Base-by-base conservation (phyloP, 2,113 vertebrate species). In the Neoarius graeffei region DNA sequence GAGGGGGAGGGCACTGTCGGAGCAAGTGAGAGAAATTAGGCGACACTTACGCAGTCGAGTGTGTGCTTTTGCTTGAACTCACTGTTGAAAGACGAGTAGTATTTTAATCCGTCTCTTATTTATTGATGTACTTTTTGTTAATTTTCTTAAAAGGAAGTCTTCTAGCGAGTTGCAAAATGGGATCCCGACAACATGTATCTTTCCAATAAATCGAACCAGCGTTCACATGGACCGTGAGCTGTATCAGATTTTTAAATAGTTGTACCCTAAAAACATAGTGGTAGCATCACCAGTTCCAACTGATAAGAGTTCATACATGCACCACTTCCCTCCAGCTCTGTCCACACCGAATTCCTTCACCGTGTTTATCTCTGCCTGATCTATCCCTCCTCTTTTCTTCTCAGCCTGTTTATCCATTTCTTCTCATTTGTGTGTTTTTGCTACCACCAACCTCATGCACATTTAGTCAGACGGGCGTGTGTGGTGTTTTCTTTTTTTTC, bases 21-120 rank as follows among this genome's bases (percentile, higher is more conserved):
- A 91, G 88, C 83, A 86, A 50, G 81, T 14, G 83, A 84, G 85
- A 87, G 88, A 76, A 81, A 90, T 85, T 88, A 81, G 56, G 89
- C 86, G 77, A 81, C 77, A 80, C 42, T n/a, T 23, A 2, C 3
- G 10, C 57, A 17, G 23, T 35, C 66, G 1, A 64, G 42, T 54
- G 7, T 48, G 52, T 23, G 52, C 9, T 62, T 62, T 64, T 19
- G 25, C 5, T 11, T 27, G 17, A 66, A 48, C 57, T 48, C 25
- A 10, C 30, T 57, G 30, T 66, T 20, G 62, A 86, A 59, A 64
- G 59, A 64, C 42, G 30, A n/a, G 27, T 27, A 25, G 19, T 10
- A 10, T 52, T 50, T 77, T 77, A 10, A 15, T 62, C 19, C 23
- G 66, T 48, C 19, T 52, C 20, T 52, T 59, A 23, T 0, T 50